A percentile compares a stretch with the other conserved stretches of the same genome.
These are phyloP conservation scores for Ciconia stormi DNA, from an alignment of 2,113 vertebrate species.

Conservation along the genomic window DNA sequence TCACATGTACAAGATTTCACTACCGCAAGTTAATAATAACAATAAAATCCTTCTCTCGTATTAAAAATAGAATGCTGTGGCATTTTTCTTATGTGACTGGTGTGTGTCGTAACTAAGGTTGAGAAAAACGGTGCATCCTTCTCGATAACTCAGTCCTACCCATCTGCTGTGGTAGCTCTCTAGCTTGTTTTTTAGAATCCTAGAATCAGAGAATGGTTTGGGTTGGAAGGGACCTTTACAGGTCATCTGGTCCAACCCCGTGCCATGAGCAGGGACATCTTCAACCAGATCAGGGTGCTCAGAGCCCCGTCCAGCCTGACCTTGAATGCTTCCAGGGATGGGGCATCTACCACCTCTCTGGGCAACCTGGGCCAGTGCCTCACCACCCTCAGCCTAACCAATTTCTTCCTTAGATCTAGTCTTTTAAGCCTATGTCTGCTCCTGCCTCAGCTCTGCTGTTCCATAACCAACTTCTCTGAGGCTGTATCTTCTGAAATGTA, in stretches of 20 bases:
- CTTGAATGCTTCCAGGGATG: neutral
- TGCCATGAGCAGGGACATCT: neutral
- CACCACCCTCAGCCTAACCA: neutral
- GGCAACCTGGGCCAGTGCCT: neutral
- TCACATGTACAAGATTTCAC: neutral
- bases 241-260: fast-evolving
- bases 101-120: neutral
- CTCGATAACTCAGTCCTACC: neutral
- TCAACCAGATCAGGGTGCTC: neutral
- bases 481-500: neutral
- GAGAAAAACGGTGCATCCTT: neutral
- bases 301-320: fast-evolving
- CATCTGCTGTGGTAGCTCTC: neutral
- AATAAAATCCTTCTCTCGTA: neutral
- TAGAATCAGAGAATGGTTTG: neutral
- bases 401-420: neutral
- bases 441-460: neutral
- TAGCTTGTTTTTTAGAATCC: neutral
- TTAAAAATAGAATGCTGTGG: neutral
- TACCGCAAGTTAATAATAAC: neutral
- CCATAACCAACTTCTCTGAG: neutral
- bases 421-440: neutral
- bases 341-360: neutral
- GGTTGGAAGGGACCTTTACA: neutral
- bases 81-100: neutral